Base-by-base conservation (phyloP, 2,113 vertebrate genomes). In the Tyto alba region DNA sequence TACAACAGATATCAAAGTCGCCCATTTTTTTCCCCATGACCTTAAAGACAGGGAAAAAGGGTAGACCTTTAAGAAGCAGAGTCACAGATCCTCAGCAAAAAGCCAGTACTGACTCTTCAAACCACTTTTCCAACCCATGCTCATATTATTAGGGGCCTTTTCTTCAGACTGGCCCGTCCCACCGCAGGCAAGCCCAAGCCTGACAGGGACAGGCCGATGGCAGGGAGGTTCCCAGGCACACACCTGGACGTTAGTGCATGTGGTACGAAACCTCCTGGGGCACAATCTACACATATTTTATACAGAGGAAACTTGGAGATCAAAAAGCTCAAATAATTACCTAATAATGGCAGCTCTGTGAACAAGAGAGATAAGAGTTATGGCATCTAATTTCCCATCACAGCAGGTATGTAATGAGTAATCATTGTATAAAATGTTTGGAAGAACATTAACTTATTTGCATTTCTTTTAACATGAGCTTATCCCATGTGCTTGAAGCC, bases 131-230 rank as follows among this genome's bases (percentile, higher is more conserved):
- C n/a, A 40, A 2, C 27, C 16, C 47, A 13, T 5, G 9, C 9
- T 34, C 13, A 0, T 10, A 36, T 9, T 30, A 45, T 41, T 3
- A 11, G 15, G 48, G 17, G 17, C 11, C 5, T 73, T 62, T 63
- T 67, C 50, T 53, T 41, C 52, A 69, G 30, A 13, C 2, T 13
- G 29, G 34, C n/a, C 25, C 63, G 57, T 34, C 50, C 55, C 63
- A 50, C 25, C 10, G 0, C 63, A 63, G 43, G 32, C 40, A 13
- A 32, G 22, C 45, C 8, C 9, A 30, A 16, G 20, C 17, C 43
- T 52, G 16, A 50, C 29, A 8, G 0, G 1, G 73, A 5, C n/a
- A 50, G 62, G 50, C 3, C 0, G 3, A 60, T 1, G 21, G 20
- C 21, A 43, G 67, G 34, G 22, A 30, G 38, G 48, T 10, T 63